Conservation (phyloP, 2,888 invertebrate genomes). For the Lithophane socia region DNA sequence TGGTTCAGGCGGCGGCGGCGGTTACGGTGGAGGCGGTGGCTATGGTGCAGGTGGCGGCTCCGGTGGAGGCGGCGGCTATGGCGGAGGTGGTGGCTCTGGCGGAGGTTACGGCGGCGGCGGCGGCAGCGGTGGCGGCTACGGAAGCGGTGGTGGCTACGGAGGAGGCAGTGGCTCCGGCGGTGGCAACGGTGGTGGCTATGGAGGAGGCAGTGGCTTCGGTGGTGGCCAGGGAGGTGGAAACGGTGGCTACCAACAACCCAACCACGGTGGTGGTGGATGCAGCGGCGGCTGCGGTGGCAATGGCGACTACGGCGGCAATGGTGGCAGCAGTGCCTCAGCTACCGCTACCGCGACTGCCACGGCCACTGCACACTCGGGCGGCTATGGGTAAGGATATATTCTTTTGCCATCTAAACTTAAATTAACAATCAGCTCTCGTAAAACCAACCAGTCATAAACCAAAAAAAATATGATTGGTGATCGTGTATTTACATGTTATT, state of each 20-base stretch:
- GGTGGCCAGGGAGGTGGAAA: conserved; percentile 49
- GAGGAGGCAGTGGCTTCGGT: conserved; percentile 58
- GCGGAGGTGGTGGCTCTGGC: conserved; percentile 37
- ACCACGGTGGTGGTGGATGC: conserved; percentile 48
- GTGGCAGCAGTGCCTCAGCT: conserved; percentile 68
- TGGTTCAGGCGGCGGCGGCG: not conserved
- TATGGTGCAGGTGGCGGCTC: not conserved
- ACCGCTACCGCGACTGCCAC: conserved; percentile 73
- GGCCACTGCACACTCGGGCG: conserved; percentile 40
- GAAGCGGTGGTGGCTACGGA: conserved; percentile 28
- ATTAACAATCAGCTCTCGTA: not conserved
- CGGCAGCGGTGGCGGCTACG: conserved; percentile 53
- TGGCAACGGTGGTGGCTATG: conserved; percentile 45
- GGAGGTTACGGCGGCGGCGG: conserved; percentile 54
- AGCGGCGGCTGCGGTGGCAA: conserved; percentile 51
- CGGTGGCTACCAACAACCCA: conserved; percentile 45
- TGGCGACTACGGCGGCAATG: conserved; percentile 29
- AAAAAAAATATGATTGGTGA: not conserved
- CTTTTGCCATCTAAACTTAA: not conserved
- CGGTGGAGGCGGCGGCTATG: conserved; percentile 22
- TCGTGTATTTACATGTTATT: not conserved
- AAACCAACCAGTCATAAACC: not conserved
- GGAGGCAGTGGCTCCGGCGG: not conserved
- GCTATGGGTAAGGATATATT: conserved; percentile 53
- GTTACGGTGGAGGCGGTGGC: conserved; percentile 43